These are phyloP conservation scores for Dicycla oo DNA, from an alignment of 2,888 invertebrate genomes.

Conservation along the genomic window DNA sequence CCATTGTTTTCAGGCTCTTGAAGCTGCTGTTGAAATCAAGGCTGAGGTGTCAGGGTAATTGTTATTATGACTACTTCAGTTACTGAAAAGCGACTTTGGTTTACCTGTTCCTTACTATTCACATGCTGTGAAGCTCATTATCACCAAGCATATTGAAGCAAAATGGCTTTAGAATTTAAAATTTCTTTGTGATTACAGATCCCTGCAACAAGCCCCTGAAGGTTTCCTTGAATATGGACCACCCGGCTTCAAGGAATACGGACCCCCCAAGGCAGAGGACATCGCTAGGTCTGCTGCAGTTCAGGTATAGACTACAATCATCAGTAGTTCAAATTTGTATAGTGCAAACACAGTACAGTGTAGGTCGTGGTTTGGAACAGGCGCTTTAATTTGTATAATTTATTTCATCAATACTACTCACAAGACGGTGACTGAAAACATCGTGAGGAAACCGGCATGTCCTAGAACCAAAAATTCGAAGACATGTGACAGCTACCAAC, in stretches of 20 bases:
- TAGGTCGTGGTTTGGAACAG: too few relatives aligned
- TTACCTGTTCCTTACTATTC: too few relatives aligned
- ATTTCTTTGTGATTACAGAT: conserved; percentile 62
- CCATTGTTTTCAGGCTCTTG: conserved; percentile 43
- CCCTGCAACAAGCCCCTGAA: conserved; percentile 76
- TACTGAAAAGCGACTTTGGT: neutral
- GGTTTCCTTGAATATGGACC: conserved; percentile 88
- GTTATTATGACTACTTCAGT: rapidly evolving
- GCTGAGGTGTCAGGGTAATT: conserved; percentile 75
- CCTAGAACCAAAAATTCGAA: too few relatives aligned
- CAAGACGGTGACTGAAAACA: too few relatives aligned
- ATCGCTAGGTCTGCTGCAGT: conserved; percentile 63
- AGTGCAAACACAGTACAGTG: too few relatives aligned
- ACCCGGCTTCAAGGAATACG: conserved; percentile 86
- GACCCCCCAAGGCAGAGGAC: conserved; percentile 80
- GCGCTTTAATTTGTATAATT: too few relatives aligned
- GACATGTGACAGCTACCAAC: too few relatives aligned
- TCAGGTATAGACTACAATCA: neutral
- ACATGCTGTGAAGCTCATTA: neutral
- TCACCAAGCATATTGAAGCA: neutral
- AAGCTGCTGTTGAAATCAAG: conserved; percentile 47
- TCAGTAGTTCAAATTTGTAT: neutral
- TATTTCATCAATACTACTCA: too few relatives aligned
- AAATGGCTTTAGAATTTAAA: neutral
- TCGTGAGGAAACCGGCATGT: too few relatives aligned